A percentile compares a stretch with the other conserved stretches of the same genome.
These are phyloP conservation scores for Drosophila melanogaster DNA, from an alignment of 1,140 invertebrate species.

Conservation along the genomic window Release_6_plus_ISO1_MT NT_037436.4:3038001-3038500, in stretches of 20 bases:
- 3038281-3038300: conserved; percentile 13
- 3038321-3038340: conserved; percentile 23
- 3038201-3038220: conserved; percentile 87
- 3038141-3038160: conserved; percentile 37
- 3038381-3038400: conserved; percentile 44
- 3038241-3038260: conserved; percentile 58
- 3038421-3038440: conserved; percentile 60
- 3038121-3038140: conserved; percentile 44
- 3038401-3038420: conserved; percentile 57
- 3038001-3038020: too few species aligned
- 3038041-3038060: conserved; percentile 59
- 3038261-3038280: conserved; percentile 13
- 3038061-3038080: conserved; percentile 27
- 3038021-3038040: conserved; percentile 37
- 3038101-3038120: conserved; percentile 68
- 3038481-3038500: conserved; percentile 65
- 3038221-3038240: conserved; percentile 82
- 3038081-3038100: conserved; percentile 50
- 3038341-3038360: conserved; percentile 56
- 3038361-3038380: conserved; percentile 55
- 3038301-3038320: conserved; percentile 18
- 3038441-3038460: conserved; percentile 40
- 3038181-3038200: conserved; percentile 92
- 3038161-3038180: conserved; percentile 87
- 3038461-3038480: conserved; percentile 27